These are phyloP conservation scores for Netelia fuscicornis DNA, from an alignment of 2,888 invertebrate species.

Conservation along the genomic window DNA sequence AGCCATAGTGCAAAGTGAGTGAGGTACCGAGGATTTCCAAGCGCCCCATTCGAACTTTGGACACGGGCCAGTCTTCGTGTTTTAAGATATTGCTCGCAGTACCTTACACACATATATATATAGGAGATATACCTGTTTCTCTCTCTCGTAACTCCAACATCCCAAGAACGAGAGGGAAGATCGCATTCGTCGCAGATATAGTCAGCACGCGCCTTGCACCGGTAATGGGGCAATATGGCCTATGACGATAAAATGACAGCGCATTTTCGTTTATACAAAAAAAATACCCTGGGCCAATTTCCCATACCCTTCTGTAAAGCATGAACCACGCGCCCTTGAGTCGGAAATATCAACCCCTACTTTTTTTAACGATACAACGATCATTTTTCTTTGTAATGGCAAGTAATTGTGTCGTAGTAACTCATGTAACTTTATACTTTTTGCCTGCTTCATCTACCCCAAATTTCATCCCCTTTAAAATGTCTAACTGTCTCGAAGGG, in stretches of 20 bases:
- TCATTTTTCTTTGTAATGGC: no score
- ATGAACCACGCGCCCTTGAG: no score
- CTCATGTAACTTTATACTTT: no score
- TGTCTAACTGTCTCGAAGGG: no score
- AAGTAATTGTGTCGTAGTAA: no score
- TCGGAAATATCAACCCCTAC: no score
- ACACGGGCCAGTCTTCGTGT: slow-evolving; percentile 79
- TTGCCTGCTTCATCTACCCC: no score
- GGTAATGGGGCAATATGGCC: not conserved
- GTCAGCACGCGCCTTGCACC: not conserved
- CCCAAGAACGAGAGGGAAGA: slow-evolving; percentile 35
- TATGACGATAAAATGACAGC: not conserved
- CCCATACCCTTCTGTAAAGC: no score
- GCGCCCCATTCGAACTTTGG: slow-evolving; percentile 74
- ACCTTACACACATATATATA: slow-evolving; percentile 52
- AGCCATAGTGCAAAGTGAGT: slow-evolving; percentile 55
- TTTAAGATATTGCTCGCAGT: slow-evolving; percentile 82
- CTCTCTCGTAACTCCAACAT: not conserved
- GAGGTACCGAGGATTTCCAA: slow-evolving; percentile 50
- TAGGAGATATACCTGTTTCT: not conserved
- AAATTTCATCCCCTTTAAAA: no score
- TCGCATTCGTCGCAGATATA: slow-evolving; percentile 17
- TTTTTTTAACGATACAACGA: no score
- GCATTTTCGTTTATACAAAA: no score
- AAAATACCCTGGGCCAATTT: no score